Conservation (phyloP, 2,888 invertebrate species). For the Erpobdella octoculata region DNA sequence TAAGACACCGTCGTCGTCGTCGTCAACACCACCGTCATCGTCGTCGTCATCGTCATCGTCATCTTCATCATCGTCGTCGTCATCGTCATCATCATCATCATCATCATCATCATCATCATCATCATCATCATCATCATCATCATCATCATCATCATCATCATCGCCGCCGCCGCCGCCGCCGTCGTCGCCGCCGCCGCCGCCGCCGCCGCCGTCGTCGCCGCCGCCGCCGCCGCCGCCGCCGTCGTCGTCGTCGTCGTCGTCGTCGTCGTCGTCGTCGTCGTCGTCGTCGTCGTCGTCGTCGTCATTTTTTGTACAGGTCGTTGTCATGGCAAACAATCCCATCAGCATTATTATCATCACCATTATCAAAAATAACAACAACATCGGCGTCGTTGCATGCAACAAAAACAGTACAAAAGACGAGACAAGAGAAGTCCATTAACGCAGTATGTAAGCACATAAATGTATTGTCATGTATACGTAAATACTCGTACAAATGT, state of each 20-base stretch:
- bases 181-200: constrained; percentile 33
- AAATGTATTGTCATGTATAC: too few species aligned
- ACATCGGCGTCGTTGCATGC: constrained; percentile 26
- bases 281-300: constrained; percentile 26
- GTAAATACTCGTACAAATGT: too few species aligned
- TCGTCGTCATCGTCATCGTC: background rate
- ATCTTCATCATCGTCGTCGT: constrained; percentile 39
- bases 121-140: constrained; percentile 31
- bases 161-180: constrained; percentile 30
- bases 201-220: constrained; percentile 40
- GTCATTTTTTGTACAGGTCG: background rate
- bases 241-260: constrained; percentile 36
- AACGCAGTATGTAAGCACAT: too few species aligned
- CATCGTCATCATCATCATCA: constrained; percentile 32
- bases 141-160: constrained; percentile 30
- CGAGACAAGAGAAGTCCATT: too few species aligned
- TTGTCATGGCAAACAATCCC: background rate
- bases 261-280: constrained; percentile 31
- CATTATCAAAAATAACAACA: background rate
- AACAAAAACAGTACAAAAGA: too few species aligned
- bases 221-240: constrained; percentile 30
- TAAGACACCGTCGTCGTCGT: background rate
- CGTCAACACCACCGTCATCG: background rate
- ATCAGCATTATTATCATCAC: too few species aligned
- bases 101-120: constrained; percentile 31